phyloP scores from a whole-genome alignment of 2,888 invertebrate species.

The Amblyteles armatorius region DNA sequence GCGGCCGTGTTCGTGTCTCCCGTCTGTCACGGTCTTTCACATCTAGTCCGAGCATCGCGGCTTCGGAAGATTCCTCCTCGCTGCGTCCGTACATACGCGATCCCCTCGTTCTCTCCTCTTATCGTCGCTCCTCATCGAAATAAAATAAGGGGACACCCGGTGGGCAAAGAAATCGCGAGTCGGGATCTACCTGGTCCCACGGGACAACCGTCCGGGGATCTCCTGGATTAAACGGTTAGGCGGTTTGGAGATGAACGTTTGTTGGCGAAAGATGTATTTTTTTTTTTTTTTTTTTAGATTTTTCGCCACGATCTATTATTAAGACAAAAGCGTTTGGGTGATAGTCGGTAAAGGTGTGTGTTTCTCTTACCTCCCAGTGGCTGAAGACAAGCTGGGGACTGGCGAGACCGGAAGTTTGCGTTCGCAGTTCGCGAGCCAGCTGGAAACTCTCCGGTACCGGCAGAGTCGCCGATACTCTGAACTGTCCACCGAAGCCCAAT shows the following conservation, averaged over 20 bases:
- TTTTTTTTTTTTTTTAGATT: neutral
- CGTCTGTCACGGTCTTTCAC: constrained; percentile 48
- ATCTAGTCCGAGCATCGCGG: constrained; percentile 1
- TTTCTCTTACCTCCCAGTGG: constrained; percentile 96
- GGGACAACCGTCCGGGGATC: constrained; percentile 33
- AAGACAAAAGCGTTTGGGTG: neutral
- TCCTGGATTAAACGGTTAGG: constrained; percentile 9
- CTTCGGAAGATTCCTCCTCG: neutral
- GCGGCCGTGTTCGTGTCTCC: constrained; percentile 55
- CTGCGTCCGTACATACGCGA: neutral
- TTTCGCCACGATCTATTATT: neutral
- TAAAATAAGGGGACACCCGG: constrained; percentile 57
- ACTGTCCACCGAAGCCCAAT: constrained; percentile 94
- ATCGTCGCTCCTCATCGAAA: constrained; percentile 60
- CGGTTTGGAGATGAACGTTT: too few relatives aligned
- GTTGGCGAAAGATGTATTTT: neutral
- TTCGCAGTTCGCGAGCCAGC: constrained; percentile 97
- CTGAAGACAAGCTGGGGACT: constrained; percentile 98
- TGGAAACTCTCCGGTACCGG: constrained; percentile 99
- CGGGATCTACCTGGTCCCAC: constrained; percentile 21
- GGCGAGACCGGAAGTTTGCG: constrained; percentile 98
- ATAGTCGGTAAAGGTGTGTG: neutral
- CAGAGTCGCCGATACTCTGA: constrained; percentile 94
- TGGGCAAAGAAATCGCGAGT: constrained; percentile 11
- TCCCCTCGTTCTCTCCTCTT: constrained; percentile 54